phyloP scores from a whole-genome alignment of 2,888 invertebrate genomes.

The Aphodius granarius region DNA sequence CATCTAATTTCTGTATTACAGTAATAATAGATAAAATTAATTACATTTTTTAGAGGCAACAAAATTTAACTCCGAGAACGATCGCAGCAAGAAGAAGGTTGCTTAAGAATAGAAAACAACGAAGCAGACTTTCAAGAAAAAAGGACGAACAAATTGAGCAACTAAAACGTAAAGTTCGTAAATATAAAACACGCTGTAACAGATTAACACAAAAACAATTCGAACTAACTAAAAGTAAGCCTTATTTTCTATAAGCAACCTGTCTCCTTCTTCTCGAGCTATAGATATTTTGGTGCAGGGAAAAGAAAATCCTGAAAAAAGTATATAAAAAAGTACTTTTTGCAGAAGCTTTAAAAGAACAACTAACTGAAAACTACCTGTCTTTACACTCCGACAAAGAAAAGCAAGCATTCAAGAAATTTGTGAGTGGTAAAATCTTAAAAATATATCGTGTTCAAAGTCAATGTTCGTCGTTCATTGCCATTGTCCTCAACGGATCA shows the following conservation, averaged over 20 bases:
- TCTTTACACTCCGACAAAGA: not conserved
- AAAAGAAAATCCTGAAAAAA: not conserved
- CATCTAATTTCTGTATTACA: too few relatives aligned
- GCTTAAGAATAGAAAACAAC: too few relatives aligned
- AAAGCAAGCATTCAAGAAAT: not conserved
- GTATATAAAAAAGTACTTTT: not conserved
- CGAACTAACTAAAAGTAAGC: not conserved
- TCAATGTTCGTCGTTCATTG: not conserved
- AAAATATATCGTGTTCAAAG: not conserved
- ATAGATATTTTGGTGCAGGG: not conserved
- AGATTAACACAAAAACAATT: not conserved
- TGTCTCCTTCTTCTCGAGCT: not conserved
- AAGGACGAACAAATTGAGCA: not conserved
- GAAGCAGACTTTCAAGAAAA: too few relatives aligned
- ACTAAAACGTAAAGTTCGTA: not conserved
- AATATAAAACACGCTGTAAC: not conserved
- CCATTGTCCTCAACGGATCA: not conserved
- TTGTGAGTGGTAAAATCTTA: not conserved
- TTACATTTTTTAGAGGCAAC: too few relatives aligned
- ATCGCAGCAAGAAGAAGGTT: too few relatives aligned
- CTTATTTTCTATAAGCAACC: not conserved
- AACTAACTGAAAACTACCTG: not conserved
- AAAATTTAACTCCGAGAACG: too few relatives aligned
- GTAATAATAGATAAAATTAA: too few relatives aligned
- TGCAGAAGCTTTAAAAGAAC: not conserved